A percentile compares a stretch with the other conserved stretches of the same genome.
phyloP scores from a whole-genome alignment of 64 coral and sea anemone genomes.

The Astreopora myriophthalma region DNA sequence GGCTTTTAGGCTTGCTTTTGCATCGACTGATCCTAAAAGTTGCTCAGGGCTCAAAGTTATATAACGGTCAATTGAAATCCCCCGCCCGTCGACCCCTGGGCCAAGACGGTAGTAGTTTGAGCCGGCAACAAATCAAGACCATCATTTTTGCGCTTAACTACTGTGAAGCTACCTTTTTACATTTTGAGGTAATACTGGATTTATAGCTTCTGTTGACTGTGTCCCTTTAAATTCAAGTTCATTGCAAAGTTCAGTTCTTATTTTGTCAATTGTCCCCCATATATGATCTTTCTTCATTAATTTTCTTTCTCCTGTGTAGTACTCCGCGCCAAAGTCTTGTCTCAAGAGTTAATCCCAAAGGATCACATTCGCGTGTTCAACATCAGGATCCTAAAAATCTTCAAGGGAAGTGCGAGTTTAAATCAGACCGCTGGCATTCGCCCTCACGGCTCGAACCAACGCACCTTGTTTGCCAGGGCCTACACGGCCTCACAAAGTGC shows the following conservation, averaged over 20 bases:
- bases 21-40: too few relatives aligned
- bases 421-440: neutral
- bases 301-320: neutral
- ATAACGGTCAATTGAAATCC: too few relatives aligned
- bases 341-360: neutral
- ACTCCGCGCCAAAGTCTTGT: constrained; percentile 8
- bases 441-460: neutral
- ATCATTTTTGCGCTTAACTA: too few relatives aligned
- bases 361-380: neutral
- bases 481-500: neutral
- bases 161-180: too few relatives aligned
- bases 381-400: constrained; percentile 51
- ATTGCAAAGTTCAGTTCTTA: too few relatives aligned
- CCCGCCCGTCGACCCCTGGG: too few relatives aligned
- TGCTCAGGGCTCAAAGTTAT: too few relatives aligned
- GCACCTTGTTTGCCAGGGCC: constrained; percentile 19
- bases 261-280: neutral
- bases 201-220: neutral
- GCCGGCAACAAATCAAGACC: too few relatives aligned
- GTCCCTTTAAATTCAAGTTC: too few relatives aligned
- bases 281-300: neutral
- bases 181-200: too few relatives aligned
- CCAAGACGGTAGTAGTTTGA: too few relatives aligned
- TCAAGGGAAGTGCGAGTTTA: neutral
- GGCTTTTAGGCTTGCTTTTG: neutral